phyloP scores from a whole-genome alignment of 2,888 invertebrate genomes.

The Malachius bipustulatus region DNA sequence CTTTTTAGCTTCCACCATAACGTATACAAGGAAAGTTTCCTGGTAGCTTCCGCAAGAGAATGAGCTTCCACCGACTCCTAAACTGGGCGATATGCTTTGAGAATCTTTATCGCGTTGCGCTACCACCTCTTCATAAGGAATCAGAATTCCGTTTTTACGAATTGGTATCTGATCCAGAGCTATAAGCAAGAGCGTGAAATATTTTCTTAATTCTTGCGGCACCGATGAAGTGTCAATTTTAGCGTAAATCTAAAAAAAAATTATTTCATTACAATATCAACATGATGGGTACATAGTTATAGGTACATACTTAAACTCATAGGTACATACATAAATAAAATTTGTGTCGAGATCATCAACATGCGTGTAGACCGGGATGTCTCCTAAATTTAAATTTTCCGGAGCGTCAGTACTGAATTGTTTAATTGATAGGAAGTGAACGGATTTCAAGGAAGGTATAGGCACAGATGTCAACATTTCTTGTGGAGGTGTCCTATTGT shows the following conservation, averaged over 20 bases:
- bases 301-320: too few relatives aligned
- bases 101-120: constrained; percentile 66
- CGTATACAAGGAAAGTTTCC: constrained; percentile 50
- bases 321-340: constrained; percentile 72
- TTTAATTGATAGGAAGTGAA: constrained; percentile 51
- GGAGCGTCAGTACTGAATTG: constrained; percentile 36
- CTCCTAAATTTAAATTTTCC: constrained; percentile 44
- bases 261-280: too few relatives aligned
- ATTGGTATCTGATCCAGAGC: constrained; percentile 67
- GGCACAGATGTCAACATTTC: constrained; percentile 60
- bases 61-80: constrained; percentile 44
- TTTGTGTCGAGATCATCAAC: constrained; percentile 70
- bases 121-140: constrained; percentile 62
- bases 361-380: constrained; percentile 62
- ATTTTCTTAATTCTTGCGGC: constrained; percentile 48
- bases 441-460: constrained; percentile 61
- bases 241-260: constrained; percentile 51
- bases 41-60: constrained; percentile 53
- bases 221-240: constrained; percentile 57
- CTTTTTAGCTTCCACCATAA: constrained; percentile 68
- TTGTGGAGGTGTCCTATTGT: constrained; percentile 63
- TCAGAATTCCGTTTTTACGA: constrained; percentile 41
- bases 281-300: too few relatives aligned
- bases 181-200: constrained; percentile 64
- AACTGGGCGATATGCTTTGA: constrained; percentile 47